Evolutionary conservation across 1,140 invertebrate species (phyloP).

Genomic region (Diorhabda carinulata): DNA sequence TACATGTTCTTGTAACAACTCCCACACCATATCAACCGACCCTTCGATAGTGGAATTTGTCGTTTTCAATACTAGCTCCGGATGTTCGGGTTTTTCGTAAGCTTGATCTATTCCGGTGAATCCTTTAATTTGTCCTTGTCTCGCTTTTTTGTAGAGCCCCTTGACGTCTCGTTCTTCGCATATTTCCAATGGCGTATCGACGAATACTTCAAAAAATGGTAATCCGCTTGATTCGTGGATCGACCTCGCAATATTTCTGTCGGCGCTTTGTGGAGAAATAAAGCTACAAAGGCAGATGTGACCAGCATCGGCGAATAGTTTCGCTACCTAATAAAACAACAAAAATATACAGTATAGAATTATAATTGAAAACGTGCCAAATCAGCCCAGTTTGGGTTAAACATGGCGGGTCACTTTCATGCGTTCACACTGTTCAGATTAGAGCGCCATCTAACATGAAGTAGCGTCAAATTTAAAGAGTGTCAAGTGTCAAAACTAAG

Average conservation of each 20-base stretch:
- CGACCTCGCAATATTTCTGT: slow-evolving; percentile 80
- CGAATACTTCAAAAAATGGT: slow-evolving; percentile 93
- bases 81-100: slow-evolving; percentile 84
- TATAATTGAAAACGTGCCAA: too few species aligned
- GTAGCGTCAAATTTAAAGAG: too few species aligned
- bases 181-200: slow-evolving; percentile 90
- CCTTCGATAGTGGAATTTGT: slow-evolving; percentile 75
- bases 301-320: slow-evolving; percentile 96
- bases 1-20: slow-evolving; percentile 66
- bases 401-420: too few species aligned
- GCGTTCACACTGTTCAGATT: too few species aligned
- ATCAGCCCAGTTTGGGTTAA: too few species aligned
- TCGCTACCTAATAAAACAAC: slow-evolving; percentile 56
- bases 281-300: slow-evolving; percentile 95
- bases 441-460: too few species aligned
- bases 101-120: slow-evolving; percentile 96
- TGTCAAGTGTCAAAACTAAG: too few species aligned
- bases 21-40: slow-evolving; percentile 74
- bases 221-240: slow-evolving; percentile 83
- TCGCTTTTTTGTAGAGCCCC: slow-evolving; percentile 96
- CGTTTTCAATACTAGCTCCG: slow-evolving; percentile 85
- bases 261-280: slow-evolving; percentile 93
- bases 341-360: neutral
- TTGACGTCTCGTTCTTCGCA: slow-evolving; percentile 96
- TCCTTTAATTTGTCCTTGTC: slow-evolving; percentile 89